Evolutionary conservation across 2,797 vertebrate species (phyloP).

Genomic region (Setipinna tenuifilis): DNA sequence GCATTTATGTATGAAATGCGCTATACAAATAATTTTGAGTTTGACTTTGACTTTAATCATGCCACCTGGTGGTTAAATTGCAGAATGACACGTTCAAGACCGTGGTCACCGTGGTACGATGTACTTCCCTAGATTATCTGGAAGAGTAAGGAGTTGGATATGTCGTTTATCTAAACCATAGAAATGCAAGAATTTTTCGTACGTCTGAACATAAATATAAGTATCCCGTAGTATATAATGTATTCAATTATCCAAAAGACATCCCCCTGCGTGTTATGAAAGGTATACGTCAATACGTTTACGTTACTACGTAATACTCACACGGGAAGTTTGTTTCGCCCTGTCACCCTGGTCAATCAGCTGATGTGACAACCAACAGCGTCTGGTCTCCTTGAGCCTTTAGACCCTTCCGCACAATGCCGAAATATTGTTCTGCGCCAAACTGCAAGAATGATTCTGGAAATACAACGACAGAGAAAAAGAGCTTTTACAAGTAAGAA

Average conservation of each 20-base stretch:
- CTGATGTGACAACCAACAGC: neutral
- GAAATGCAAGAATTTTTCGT: neutral
- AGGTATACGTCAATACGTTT: too few relatives aligned
- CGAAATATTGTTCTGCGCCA: conserved; percentile 72
- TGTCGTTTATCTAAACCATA: neutral
- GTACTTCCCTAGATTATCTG: neutral
- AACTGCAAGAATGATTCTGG: conserved; percentile 70
- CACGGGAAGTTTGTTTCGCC: conserved; percentile 3
- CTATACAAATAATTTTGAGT: too few relatives aligned
- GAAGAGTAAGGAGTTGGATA: neutral
- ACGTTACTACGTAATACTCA: neutral
- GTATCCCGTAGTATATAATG: too few relatives aligned
- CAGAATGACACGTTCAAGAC: neutral
- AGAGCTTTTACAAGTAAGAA: conserved; percentile 77
- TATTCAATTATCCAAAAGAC: too few relatives aligned
- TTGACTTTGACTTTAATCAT: neutral
- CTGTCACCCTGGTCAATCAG: conserved; percentile 4
- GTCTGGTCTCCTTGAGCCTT: neutral
- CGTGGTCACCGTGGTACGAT: too few relatives aligned
- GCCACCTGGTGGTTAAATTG: neutral
- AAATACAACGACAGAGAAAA: conserved; percentile 58
- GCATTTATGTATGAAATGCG: too few relatives aligned
- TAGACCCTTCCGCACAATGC: conserved; percentile 55
- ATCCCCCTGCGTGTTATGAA: too few relatives aligned
- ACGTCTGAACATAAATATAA: neutral